Percentiles rank a stretch among this genome's conserved stretches.
Conservation (phyloP, 2,797 vertebrate species). For the Zalophus californianus region DNA sequence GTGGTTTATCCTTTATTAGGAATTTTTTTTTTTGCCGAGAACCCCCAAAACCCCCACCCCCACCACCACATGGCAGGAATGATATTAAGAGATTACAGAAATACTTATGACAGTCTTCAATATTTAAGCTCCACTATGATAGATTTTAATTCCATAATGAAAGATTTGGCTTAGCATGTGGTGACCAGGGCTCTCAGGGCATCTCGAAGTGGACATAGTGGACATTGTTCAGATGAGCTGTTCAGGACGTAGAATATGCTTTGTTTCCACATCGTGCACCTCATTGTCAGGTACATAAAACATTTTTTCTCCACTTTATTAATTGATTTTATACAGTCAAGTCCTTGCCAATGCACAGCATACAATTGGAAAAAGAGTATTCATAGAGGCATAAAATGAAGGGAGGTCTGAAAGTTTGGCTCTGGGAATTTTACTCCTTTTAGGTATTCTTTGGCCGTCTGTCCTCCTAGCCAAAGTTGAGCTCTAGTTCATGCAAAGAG, state of each 20-base stretch:
- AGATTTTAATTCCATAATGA: not conserved
- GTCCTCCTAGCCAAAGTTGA: not conserved
- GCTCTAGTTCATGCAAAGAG: not conserved
- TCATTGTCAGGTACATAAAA: not conserved
- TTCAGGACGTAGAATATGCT: not conserved
- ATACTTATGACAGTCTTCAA: not conserved
- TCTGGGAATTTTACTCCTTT: not conserved
- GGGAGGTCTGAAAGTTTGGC: not conserved
- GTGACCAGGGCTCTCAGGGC: not conserved
- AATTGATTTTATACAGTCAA: not conserved
- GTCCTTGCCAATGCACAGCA: not conserved
- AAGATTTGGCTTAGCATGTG: not conserved
- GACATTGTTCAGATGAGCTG: not conserved
- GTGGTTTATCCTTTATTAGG: not conserved
- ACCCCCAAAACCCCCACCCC: not conserved
- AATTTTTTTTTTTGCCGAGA: not conserved
- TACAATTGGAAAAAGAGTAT: not conserved
- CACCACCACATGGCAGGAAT: not conserved
- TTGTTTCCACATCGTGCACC: not conserved
- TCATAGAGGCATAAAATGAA: not conserved
- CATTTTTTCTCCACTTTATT: not conserved
- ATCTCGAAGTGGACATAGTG: not conserved
- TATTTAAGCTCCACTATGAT: not conserved
- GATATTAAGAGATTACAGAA: not conserved
- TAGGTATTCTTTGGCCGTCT: not conserved